Evolutionary conservation across 2,797 vertebrate genomes (phyloP), one percentile per base, ranked within the genome.

Genomic region (Fistularia tabacaria): DNA sequence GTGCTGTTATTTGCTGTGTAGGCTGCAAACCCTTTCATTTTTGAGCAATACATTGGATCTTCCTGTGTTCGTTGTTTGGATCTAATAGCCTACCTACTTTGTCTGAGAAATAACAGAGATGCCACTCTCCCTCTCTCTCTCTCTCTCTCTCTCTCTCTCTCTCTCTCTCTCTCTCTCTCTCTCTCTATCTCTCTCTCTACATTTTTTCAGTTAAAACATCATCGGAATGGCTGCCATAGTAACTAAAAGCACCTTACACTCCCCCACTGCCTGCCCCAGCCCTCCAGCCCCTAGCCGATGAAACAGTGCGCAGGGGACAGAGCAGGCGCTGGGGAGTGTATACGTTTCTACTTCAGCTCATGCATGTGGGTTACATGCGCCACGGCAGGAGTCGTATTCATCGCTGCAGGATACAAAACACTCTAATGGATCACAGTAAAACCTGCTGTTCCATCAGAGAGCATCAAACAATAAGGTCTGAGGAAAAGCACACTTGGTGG

Each of bases 401-500:
- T 62, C 80, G 82, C 85, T 80, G 79, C 76, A 72, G 79, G 84
- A 74, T 63, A 81, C 61, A 62, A 77, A 76, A 75, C 63, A 60
- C 38, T 13, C 79, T 86, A 89, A 88, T 86, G 82, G 84, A 85
- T 81, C 48, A 55, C 44, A 72, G 80, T 74, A 82, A 86, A 87
- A 80, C 38, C 15, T 12, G 12, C 55, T 40, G 74, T 76, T 73
- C 74, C 62, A 76, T 62, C 74, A 57, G 60, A 8, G 67, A 41
- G 56, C 49, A 54, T 56, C 68, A 51, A 74, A 80, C 76, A 76
- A 76, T 73, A 55, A 49, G 2, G 14, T 76, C 51, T 51, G 68
- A 56, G 49, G 64, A 60, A 36, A 25, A 57, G 70, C 62, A 74
- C 80, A 64, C 66, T 73, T 51, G 70, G 77, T 80, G 73, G 74